A percentile compares a stretch with the other conserved stretches of the same genome.
phyloP scores from a whole-genome alignment of 2,113 vertebrate species.

The Bufo bufo region DNA sequence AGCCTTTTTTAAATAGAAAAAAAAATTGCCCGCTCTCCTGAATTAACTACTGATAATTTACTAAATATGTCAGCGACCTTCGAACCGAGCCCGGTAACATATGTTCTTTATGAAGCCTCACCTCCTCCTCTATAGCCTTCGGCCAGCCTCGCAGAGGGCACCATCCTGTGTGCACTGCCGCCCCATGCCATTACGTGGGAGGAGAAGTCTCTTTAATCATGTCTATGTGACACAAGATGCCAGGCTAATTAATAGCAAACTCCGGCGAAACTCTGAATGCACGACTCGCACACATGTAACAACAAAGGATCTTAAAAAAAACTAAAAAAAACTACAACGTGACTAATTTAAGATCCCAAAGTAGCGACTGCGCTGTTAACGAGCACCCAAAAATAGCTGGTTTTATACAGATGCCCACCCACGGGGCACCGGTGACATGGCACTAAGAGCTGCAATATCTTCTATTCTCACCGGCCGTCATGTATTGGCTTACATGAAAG shows the following conservation, averaged over 20 bases:
- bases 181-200: slow-evolving; percentile 41
- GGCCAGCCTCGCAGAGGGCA: neutral
- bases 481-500: too few relatives aligned
- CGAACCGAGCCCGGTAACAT: neutral
- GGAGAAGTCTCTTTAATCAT: slow-evolving; percentile 48
- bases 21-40: neutral
- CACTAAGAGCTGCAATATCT: neutral
- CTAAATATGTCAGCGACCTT: neutral
- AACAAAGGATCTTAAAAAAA: slow-evolving; percentile 19
- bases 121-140: slow-evolving; percentile 3
- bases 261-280: slow-evolving; percentile 13
- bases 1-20: too few relatives aligned
- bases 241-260: slow-evolving; percentile 44
- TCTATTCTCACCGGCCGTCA: neutral
- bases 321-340: neutral
- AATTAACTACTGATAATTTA: neutral
- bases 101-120: slow-evolving; percentile 9
- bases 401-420: slow-evolving; percentile 8
- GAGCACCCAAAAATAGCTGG: neutral
- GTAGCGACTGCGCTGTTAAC: neutral
- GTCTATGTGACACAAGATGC: slow-evolving; percentile 20
- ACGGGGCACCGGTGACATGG: slow-evolving; percentile 7
- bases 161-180: neutral
- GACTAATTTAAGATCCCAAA: slow-evolving; percentile 34
- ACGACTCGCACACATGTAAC: neutral